Evolutionary conservation across 1,140 invertebrate genomes (phyloP), one percentile per base, ranked within the genome.

Genomic region (Sminthurides bifidus): DNA sequence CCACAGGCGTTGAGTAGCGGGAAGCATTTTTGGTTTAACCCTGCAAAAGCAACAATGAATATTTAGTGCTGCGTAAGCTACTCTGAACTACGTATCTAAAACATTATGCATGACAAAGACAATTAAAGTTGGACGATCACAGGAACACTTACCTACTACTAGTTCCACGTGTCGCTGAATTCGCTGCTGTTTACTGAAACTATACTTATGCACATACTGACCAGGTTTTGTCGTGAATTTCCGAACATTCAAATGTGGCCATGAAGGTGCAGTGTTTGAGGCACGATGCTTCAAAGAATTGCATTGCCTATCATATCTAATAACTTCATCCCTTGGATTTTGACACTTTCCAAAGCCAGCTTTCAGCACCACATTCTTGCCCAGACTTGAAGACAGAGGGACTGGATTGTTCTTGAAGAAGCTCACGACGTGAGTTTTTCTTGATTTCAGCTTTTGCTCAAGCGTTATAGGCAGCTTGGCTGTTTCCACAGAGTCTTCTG

Each of bases 361-460:
- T 12, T n/a, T n/a, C n/a, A 8, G 12, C 12, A 48, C 17, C 30
- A 48, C 30, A 14, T 27, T 48, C 44, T 48, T 48, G 6, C 44
- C 44, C 24, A 48, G 21, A 4, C 5, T 48, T 48, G 44, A 48
- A 27, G 44, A 48, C 5, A 48, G 5, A 6, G 44, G 44, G 12
- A 48, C 12, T 12, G 44, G 44, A 48, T 48, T 48, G 12, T 48
- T 48, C 21, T 19, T 48, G 24, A 48, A 48, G 44, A 26, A 48
- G 44, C 23, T 15, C 10, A 27, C 24, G 15, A 48, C 44, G 26
- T 48, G 44, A 14, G 24, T 27, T 48, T 48, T 48, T 8, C 44
- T 5, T 8, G 44, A 48, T 27, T 19, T 26, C 27, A 48, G 21
- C 19, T 48, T 48, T 30, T 48, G 6, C 19, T 27, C 10, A 14